Evolutionary conservation across 2,797 vertebrate species (phyloP).

Genomic region (Myotis findleyi): DNA sequence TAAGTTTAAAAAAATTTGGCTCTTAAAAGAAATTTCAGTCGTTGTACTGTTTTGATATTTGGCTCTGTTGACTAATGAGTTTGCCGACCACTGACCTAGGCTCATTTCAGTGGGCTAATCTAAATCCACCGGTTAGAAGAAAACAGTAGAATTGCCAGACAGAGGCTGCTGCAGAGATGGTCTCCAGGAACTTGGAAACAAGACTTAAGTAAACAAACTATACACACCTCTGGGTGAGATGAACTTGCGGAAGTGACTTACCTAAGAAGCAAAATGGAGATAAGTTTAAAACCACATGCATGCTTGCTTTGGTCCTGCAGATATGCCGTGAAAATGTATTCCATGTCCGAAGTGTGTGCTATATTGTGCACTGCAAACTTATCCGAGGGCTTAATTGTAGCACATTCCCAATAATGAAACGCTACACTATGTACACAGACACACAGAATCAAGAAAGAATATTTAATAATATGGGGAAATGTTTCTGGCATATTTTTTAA

Average conservation of each 20-base stretch:
- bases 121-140: neutral
- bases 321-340: neutral
- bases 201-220: neutral
- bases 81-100: neutral
- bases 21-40: too few species aligned
- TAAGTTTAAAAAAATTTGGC: too few species aligned
- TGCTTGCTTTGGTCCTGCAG: neutral
- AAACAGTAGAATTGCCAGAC: neutral
- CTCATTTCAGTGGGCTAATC: neutral
- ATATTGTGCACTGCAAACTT: neutral
- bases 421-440: neutral
- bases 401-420: neutral
- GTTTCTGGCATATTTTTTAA: neutral
- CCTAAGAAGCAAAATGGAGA: neutral
- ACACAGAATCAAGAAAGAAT: neutral
- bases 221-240: neutral
- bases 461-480: neutral
- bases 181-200: neutral
- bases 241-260: neutral
- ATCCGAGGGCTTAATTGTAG: neutral
- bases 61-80: too few species aligned
- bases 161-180: neutral
- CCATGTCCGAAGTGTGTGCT: neutral
- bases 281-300: neutral
- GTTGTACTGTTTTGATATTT: too few species aligned